A percentile compares a stretch with the other conserved stretches of the same genome.
phyloP scores from a whole-genome alignment of 2,113 vertebrate genomes.

The Baryphthengus martii region DNA sequence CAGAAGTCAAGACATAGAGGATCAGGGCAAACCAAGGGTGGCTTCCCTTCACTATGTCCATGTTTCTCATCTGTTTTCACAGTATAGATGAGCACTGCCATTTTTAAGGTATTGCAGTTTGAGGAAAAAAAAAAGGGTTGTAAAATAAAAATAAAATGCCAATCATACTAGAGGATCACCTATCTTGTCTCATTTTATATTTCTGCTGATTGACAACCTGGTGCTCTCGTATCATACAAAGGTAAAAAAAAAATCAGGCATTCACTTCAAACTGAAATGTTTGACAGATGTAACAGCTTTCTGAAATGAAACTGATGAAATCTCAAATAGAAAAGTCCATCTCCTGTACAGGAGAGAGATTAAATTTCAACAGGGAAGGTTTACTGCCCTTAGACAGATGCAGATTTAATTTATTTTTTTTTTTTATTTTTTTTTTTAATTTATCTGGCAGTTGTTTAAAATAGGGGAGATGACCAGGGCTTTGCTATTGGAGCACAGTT shows the following conservation, averaged over 20 bases:
- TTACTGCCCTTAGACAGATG: constrained; percentile 28
- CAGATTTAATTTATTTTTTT: neutral
- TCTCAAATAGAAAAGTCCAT: constrained; percentile 57
- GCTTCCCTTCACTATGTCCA: neutral
- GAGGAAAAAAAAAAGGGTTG: neutral
- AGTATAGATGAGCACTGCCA: neutral
- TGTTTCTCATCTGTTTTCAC: neutral
- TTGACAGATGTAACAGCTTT: constrained; percentile 68
- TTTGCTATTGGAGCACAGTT: neutral
- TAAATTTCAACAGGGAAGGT: constrained; percentile 22
- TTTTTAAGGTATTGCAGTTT: constrained; percentile 45
- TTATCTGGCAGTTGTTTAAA: constrained; percentile 1
- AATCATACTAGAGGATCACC: constrained; percentile 29
- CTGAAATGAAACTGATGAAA: constrained; percentile 67
- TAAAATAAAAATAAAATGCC: constrained; percentile 63
- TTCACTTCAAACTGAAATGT: constrained; percentile 67
- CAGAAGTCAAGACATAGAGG: neutral
- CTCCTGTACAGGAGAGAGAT: constrained; percentile 26
- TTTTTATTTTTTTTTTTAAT: constrained; percentile 4
- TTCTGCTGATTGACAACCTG: constrained; percentile 62
- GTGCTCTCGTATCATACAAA: constrained; percentile 58
- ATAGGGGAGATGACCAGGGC: neutral
- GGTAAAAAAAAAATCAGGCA: neutral
- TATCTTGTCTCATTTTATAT: constrained; percentile 53
- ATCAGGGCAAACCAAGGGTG: neutral